Conservation (phyloP, 2,888 invertebrate species). For the Hypsopygia costalis region DNA sequence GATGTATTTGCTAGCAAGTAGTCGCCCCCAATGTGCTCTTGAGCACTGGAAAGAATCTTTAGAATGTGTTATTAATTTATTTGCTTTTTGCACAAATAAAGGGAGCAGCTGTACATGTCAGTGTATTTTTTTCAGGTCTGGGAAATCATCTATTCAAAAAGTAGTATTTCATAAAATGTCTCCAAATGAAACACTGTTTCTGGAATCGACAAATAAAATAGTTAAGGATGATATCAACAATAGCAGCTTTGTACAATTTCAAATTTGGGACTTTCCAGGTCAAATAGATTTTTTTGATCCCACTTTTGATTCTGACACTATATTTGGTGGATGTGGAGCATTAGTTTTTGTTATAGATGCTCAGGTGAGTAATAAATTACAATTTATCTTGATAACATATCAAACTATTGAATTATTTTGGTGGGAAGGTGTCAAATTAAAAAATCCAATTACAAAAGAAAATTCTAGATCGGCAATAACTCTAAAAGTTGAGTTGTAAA, state of each 20-base stretch:
- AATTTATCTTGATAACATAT: no score
- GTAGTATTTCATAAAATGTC: conserved; percentile 99
- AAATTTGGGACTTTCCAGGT: conserved; percentile 99
- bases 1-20: no score
- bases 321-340: conserved; percentile 98
- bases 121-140: conserved; percentile 89
- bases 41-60: no score
- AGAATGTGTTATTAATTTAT: no score
- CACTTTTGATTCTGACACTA: conserved; percentile 96
- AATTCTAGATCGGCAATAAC: no score
- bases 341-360: conserved; percentile 99
- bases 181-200: conserved; percentile 98
- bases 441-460: no score
- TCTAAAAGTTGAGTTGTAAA: no score
- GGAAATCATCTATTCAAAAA: conserved; percentile 99
- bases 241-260: conserved; percentile 98
- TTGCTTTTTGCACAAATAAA: neutral
- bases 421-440: no score
- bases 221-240: conserved; percentile 99
- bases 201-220: conserved; percentile 99
- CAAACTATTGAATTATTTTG: no score
- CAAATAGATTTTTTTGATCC: conserved; percentile 99
- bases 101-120: no score
- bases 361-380: conserved; percentile 76
- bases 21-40: no score